Base-by-base conservation (phyloP, 2,888 invertebrate genomes). In the Thumatha senex region DNA sequence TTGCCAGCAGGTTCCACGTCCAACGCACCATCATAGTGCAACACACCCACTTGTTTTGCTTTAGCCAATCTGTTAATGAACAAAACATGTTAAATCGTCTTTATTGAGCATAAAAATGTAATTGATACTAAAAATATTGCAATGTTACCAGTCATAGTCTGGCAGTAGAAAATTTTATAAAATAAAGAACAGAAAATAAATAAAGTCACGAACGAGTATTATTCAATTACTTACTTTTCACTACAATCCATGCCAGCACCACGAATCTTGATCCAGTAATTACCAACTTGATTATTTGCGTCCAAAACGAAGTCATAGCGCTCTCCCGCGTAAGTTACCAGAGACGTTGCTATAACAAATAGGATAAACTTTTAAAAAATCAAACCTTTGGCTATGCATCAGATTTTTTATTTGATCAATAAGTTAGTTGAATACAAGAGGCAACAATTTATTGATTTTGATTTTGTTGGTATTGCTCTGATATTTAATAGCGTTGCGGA, bases 201-300 rank as follows among this genome's bases (percentile, higher is more conserved):
- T n/a, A n/a, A n/a, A n/a, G n/a, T n/a, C n/a, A n/a, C n/a, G n/a
- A n/a, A n/a, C n/a, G n/a, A n/a, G n/a, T n/a, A n/a, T n/a, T n/a
- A n/a, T n/a, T n/a, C n/a, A 24, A 93, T 11, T 10, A 73, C 73
- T 63, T 46, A 86, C 88, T 94, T 82, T 74, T 95, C 95, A 71
- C 95, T 96, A 73, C 98, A 98, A 75, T 98, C 98, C 95, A 97
- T 96, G 4, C 39, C 39, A n/a, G 97, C 88, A 0, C 98, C 98
- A 30, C 95, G 93, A 69, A 95, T 95, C 36, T 96, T 92, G 55
- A 98, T 95, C 94, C 96, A 96, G 73, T 97, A 97, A 72, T 95
- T 95, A 46, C 93, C 93, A 0, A 94, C 88, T 12, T 93, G 89
- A 57, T 95, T 95, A 76, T 95, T 93, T 7, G 96, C 95, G 45